Percentiles rank a stretch among this genome's conserved stretches.
Evolutionary conservation across 2,113 vertebrate genomes (phyloP).

Genomic region (Turdus rufiventris): DNA sequence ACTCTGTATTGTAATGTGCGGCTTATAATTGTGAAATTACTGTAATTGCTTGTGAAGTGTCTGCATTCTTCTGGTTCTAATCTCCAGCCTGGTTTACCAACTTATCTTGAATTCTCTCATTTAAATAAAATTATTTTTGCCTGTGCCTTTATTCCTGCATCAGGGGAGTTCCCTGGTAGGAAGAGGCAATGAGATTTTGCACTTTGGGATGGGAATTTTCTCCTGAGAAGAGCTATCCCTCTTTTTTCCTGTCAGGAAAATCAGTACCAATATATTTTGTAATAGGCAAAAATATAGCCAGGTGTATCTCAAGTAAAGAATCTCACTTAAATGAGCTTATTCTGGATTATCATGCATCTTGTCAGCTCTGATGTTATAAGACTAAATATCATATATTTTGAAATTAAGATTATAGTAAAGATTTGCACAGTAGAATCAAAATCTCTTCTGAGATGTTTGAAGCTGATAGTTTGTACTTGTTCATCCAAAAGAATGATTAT

Average conservation of each 20-base stretch:
- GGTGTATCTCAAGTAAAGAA: background rate
- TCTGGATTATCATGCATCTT: background rate
- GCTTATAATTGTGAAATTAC: no score
- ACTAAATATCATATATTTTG: background rate
- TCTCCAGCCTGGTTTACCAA: background rate
- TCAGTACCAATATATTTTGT: background rate
- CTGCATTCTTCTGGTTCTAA: background rate
- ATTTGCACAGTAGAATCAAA: background rate
- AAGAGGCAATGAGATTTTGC: background rate
- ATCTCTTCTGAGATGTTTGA: background rate
- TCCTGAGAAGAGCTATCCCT: background rate
- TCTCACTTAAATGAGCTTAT: background rate
- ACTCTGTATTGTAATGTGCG: no score
- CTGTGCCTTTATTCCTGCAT: accelerated
- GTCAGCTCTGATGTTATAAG: background rate
- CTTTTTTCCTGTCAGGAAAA: background rate
- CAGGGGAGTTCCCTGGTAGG: background rate
- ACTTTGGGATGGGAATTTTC: background rate
- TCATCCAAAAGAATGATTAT: background rate
- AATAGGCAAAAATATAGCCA: background rate
- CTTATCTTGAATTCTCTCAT: background rate
- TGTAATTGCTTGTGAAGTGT: background rate
- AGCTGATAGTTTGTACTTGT: background rate
- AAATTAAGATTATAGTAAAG: background rate
- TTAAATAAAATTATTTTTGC: background rate